Evolutionary conservation across 2,797 vertebrate species (phyloP).

Genomic region (Xerus rutilus): DNA sequence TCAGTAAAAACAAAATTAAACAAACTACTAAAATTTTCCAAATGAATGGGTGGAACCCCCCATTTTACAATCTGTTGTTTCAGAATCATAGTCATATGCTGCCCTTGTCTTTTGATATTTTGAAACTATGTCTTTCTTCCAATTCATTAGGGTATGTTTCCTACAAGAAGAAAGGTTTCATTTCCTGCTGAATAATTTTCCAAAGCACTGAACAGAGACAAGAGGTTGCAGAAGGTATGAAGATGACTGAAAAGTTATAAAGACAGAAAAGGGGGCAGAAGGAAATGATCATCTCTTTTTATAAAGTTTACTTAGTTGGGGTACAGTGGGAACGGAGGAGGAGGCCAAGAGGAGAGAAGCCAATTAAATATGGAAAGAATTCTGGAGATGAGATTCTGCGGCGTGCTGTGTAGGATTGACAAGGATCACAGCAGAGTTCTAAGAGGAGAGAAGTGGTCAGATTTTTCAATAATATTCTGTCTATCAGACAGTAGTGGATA

Average conservation of each 20-base stretch:
- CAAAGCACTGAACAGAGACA: background rate
- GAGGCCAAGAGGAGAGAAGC: background rate
- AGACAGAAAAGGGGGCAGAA: background rate
- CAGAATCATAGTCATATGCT: background rate
- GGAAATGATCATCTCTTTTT: background rate
- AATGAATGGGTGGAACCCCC: background rate
- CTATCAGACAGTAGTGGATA: background rate
- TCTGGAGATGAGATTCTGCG: background rate
- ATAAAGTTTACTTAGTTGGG: background rate
- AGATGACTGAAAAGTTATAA: background rate
- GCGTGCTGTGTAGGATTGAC: background rate
- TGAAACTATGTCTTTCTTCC: background rate
- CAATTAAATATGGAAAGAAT: background rate
- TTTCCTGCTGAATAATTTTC: constrained; percentile 6
- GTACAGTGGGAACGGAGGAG: background rate
- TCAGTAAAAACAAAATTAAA: constrained; percentile 66
- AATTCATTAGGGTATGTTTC: background rate
- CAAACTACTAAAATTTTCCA: constrained; percentile 34
- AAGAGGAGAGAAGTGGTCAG: background rate
- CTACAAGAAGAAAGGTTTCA: background rate
- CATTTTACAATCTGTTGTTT: constrained; percentile 37
- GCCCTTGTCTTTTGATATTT: background rate
- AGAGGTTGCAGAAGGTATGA: background rate
- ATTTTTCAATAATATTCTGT: background rate
- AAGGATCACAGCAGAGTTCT: background rate